Evolutionary conservation across 2,113 vertebrate species (phyloP).

Genomic region (Todiramphus chloris): DNA sequence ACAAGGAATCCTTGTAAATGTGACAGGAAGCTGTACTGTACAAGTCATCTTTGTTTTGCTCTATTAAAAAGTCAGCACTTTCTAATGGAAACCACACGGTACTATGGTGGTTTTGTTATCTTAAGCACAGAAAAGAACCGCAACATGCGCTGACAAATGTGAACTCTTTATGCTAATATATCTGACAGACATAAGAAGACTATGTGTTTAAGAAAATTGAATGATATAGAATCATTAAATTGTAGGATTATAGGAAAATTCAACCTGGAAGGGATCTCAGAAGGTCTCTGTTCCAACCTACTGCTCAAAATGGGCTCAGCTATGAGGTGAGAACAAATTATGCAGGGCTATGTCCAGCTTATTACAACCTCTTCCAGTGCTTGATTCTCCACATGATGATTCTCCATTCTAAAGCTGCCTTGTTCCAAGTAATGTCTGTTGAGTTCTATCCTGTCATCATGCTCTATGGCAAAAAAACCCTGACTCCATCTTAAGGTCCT

Average conservation of each 20-base stretch:
- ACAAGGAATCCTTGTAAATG: neutral
- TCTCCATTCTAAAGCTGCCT: neutral
- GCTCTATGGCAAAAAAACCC: neutral
- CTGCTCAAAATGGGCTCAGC: neutral
- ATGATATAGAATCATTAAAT: neutral
- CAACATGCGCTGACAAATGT: neutral
- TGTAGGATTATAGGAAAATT: neutral
- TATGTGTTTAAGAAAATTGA: neutral
- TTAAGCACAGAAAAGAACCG: neutral
- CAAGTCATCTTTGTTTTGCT: constrained; percentile 7
- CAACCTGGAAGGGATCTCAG: neutral
- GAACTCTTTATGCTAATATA: neutral
- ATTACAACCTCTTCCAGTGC: neutral
- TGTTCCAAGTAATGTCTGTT: neutral
- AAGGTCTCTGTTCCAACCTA: neutral
- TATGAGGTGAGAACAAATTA: neutral
- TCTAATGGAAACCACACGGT: constrained; percentile 1
- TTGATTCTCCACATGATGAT: neutral
- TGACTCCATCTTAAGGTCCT: neutral
- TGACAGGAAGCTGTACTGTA: neutral
- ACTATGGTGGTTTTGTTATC: neutral
- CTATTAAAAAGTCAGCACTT: constrained; percentile 28
- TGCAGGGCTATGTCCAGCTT: neutral
- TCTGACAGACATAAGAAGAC: neutral
- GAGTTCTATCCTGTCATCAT: neutral